A percentile compares a stretch with the other conserved stretches of the same genome.
Evolutionary conservation across 2,888 invertebrate genomes (phyloP).

Genomic region (Thera britannica): DNA sequence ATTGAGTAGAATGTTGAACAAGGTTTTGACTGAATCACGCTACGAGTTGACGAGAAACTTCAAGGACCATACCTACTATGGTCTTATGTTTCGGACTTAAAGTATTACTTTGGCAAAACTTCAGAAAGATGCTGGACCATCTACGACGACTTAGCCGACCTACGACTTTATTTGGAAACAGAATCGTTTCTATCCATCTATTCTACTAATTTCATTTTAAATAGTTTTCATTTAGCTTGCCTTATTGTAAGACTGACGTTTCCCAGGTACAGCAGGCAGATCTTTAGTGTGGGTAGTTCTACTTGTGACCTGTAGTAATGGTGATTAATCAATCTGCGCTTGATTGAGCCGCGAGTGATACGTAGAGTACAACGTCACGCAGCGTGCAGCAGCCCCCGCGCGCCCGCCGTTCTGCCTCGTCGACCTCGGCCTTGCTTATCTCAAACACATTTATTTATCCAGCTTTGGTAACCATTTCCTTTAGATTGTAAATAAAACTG

Average conservation of each 20-base stretch:
- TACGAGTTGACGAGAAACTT: no score
- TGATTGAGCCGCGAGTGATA: constrained; percentile 31
- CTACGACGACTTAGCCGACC: no score
- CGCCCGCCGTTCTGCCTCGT: constrained; percentile 28
- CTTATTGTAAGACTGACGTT: neutral
- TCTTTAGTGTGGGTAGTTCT: constrained; percentile 22
- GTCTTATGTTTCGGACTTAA: no score
- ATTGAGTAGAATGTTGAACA: neutral
- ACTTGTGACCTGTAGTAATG: constrained; percentile 30
- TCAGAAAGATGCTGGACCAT: no score
- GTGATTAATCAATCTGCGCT: constrained; percentile 46
- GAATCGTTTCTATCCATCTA: no score
- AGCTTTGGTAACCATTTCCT: constrained; percentile 45
- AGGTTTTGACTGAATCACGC: no score
- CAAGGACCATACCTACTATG: no score
- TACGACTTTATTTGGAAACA: no score
- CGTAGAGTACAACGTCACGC: constrained; percentile 41
- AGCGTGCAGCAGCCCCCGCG: constrained; percentile 38
- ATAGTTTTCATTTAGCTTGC: no score
- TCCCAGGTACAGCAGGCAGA: constrained; percentile 6
- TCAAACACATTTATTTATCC: constrained; percentile 60
- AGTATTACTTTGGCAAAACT: no score
- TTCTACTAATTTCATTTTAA: no score
- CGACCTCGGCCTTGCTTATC: constrained; percentile 71
- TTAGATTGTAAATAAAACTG: neutral